These are phyloP conservation scores for Maniola jurtina DNA, from an alignment of 1,140 invertebrate species.

Conservation along the genomic window DNA sequence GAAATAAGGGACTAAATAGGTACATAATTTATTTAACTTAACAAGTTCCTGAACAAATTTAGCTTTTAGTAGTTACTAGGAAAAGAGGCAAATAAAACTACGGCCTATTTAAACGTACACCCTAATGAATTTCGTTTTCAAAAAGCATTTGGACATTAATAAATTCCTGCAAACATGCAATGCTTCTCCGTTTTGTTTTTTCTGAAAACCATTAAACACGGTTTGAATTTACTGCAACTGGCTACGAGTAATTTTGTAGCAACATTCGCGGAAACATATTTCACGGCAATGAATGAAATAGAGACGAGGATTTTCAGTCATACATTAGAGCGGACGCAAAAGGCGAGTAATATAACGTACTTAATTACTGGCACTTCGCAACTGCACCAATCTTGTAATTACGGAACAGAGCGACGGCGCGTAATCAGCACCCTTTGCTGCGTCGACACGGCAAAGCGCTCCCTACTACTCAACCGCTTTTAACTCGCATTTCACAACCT, in stretches of 20 bases:
- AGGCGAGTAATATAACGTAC: constrained; percentile 61
- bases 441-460: constrained; percentile 58
- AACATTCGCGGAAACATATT: constrained; percentile 3
- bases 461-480: constrained; percentile 60
- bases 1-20: too few species aligned
- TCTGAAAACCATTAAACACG: neutral
- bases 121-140: too few species aligned
- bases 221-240: neutral
- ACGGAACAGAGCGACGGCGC: constrained; percentile 57
- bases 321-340: constrained; percentile 35
- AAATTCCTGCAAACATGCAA: neutral
- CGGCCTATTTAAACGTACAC: too few species aligned
- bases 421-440: constrained; percentile 69
- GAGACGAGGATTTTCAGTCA: constrained; percentile 23
- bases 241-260: neutral
- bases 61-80: too few species aligned
- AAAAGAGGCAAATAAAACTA: too few species aligned
- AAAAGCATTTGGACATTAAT: too few species aligned
- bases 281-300: constrained; percentile 2
- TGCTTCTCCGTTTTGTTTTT: neutral
- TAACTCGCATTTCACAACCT: constrained; percentile 72
- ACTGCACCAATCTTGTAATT: constrained; percentile 72
- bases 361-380: constrained; percentile 71
- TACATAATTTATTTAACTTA: too few species aligned
- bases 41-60: too few species aligned